Base-by-base conservation (phyloP, 2,888 invertebrate species). In the Noctua fimbriata region DNA sequence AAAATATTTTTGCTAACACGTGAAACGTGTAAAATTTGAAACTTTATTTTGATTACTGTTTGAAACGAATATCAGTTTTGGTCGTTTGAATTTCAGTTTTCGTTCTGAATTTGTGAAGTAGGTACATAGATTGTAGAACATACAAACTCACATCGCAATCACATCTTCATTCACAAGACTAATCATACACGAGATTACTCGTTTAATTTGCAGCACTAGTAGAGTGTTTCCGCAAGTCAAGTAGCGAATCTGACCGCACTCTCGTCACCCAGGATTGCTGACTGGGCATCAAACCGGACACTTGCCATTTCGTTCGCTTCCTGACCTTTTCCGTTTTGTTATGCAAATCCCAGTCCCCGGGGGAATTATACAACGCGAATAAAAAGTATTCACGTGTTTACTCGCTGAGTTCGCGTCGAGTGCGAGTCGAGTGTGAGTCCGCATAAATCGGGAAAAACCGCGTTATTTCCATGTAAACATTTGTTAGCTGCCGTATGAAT, bases 251-350 rank as follows among this genome's bases (percentile, higher is more conserved):
- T 82, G 81, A 95, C 93, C 92, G 90, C 79, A 84, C 88, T 87
- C 89, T 76, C 88, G 87, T 90, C 92, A 92, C 84, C 91, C 89
- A 91, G 92, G 91, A 93, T 85, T 93, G 96, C 96, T 96, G 96
- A 97, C 93, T 94, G 92, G 92, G 92, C 96, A 94, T 94, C 95
- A 94, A 92, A 94, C 94, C 94, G 95, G 95, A 95, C 96, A 95
- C 96, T 96, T 96, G 95, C 96, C 95, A 95, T 96, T 95, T 93
- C 92, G 93, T 96, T 96, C 96, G 95, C 96, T 96, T 96, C 93
- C 96, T 96, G 96, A 97, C 97, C 97, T 96, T 95, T 96, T 95
- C 96, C 94, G 95, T 94, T 96, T 94, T 95, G 96, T 95, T 97
- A 97, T 97, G 97, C 96, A 96, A 97, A 97, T 96, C 94, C 91